Conservation (phyloP, 2,113 vertebrate genomes). For the Carollia perspicillata region DNA sequence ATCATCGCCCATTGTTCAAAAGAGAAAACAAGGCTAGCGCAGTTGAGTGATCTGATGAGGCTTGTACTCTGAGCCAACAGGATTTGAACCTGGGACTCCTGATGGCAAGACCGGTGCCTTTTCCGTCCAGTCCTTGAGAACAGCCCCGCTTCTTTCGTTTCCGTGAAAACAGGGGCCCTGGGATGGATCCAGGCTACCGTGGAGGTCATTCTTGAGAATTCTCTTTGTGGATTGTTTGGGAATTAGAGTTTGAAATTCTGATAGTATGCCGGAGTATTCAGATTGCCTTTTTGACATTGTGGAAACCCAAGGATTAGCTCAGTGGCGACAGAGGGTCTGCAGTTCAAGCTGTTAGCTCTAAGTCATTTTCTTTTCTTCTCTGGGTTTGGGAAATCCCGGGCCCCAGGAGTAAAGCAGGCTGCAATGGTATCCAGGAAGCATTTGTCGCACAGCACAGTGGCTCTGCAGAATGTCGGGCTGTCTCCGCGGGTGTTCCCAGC, state of each 20-base stretch:
- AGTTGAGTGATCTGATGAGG: background rate
- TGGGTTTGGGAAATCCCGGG: conserved; percentile 49
- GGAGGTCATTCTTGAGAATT: conserved; percentile 60
- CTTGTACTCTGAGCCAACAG: background rate
- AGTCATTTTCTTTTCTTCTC: conserved; percentile 39
- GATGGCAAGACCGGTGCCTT: background rate
- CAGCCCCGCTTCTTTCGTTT: conserved; percentile 7
- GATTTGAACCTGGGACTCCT: conserved; percentile 5
- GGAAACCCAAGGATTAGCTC: conserved; percentile 49
- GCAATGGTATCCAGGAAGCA: conserved; percentile 37
- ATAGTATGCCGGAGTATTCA: conserved; percentile 49
- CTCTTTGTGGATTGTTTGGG: conserved; percentile 38
- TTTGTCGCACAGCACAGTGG: conserved; percentile 37
- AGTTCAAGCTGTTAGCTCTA: conserved; percentile 39
- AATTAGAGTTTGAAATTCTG: conserved; percentile 62
- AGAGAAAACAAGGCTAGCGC: background rate
- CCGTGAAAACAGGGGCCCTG: conserved; percentile 16
- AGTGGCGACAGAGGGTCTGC: conserved; percentile 64
- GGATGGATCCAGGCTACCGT: conserved; percentile 28
- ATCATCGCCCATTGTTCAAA: background rate
- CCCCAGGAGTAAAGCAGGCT: conserved; percentile 51
- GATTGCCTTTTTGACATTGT: conserved; percentile 50
- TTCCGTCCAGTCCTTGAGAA: background rate
- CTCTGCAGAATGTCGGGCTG: background rate
- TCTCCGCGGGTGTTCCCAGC: conserved; percentile 52